phyloP scores from a whole-genome alignment of 2,113 vertebrate genomes.

The Pachycephala philippinensis region DNA sequence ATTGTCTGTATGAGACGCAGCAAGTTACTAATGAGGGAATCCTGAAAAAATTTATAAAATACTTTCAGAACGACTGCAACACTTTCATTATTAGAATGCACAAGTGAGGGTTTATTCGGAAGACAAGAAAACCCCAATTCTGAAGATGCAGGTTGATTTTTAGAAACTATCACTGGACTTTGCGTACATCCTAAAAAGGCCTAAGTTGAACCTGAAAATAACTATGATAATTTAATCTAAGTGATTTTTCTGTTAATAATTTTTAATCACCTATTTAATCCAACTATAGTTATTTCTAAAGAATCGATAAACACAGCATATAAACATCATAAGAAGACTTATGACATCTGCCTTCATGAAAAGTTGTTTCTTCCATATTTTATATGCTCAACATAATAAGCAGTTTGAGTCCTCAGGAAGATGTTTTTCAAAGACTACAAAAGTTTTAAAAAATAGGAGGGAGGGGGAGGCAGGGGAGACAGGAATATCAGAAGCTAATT shows the following conservation, averaged over 20 bases:
- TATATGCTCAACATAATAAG: background rate
- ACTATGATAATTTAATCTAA: background rate
- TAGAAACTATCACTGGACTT: background rate
- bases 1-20: slow-evolving; percentile 96
- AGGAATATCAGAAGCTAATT: background rate
- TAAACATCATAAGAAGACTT: background rate
- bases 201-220: accelerated
- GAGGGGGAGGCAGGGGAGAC: accelerated
- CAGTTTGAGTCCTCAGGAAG: background rate
- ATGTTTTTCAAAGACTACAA: background rate
- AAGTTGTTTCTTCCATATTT: background rate
- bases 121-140: background rate
- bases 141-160: background rate
- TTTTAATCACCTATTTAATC: background rate
- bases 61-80: accelerated
- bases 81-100: background rate
- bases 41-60: slow-evolving; percentile 57
- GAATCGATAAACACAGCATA: background rate
- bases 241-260: background rate
- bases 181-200: accelerated
- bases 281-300: background rate
- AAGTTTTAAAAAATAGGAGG: accelerated
- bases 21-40: slow-evolving; percentile 91
- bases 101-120: background rate
- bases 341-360: accelerated